Conservation (phyloP, 2,113 vertebrate genomes). For the Piliocolobus tephrosceles region DNA sequence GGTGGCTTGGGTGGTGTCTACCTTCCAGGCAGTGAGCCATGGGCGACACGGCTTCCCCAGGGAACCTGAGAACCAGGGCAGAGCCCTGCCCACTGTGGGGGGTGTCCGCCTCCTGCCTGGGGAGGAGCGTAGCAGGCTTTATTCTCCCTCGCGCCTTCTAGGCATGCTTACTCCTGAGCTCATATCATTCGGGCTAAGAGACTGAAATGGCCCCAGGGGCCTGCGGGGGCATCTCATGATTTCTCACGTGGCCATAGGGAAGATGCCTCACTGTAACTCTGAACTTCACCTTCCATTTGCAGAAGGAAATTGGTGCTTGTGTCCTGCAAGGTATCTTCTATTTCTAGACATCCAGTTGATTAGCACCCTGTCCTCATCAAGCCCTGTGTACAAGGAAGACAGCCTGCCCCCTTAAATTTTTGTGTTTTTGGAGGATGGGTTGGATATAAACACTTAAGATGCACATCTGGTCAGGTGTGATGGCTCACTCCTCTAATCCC, state of each 20-base stretch:
- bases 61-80: not conserved
- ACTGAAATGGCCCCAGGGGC: not conserved
- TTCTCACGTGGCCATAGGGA: not conserved
- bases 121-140: not conserved
- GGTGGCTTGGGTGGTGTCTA: not conserved
- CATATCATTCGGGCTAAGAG: not conserved
- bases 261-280: not conserved
- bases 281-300: not conserved
- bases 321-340: not conserved
- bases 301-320: not conserved
- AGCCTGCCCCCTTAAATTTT: not conserved
- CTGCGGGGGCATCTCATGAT: not conserved
- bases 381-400: not conserved
- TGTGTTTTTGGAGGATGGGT: not conserved
- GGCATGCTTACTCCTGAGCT: not conserved
- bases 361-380: not conserved
- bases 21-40: no score
- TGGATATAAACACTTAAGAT: not conserved
- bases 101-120: not conserved
- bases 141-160: no score
- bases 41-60: not conserved
- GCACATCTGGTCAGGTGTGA: not conserved
- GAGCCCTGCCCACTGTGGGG: not conserved
- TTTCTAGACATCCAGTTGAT: not conserved
- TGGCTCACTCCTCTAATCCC: no score